phyloP scores from a whole-genome alignment of 23 tunicate genomes.

The Diplosoma virens region DNA sequence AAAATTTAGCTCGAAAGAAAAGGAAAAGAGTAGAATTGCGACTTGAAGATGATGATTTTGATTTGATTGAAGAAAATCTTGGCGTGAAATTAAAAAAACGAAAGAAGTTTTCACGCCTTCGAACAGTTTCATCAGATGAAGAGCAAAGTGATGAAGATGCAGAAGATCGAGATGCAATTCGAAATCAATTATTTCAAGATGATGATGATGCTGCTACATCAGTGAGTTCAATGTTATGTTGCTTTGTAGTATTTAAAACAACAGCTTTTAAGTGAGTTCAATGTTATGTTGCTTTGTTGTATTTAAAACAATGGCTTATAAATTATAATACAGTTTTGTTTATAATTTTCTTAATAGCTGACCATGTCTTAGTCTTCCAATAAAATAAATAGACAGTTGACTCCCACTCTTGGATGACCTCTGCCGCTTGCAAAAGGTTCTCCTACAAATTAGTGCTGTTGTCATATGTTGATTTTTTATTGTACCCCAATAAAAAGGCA shows the following conservation, averaged over 20 bases:
- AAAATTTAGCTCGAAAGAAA: conserved; percentile 26
- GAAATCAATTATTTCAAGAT: conserved; percentile 60
- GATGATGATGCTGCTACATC: conserved; percentile 47
- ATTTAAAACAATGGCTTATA: background rate
- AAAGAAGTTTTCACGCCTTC: conserved; percentile 77
- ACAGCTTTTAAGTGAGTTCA: background rate
- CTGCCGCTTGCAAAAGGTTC: too few species aligned
- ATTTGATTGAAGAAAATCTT: conserved; percentile 92
- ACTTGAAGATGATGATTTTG: conserved; percentile 95
- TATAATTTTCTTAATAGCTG: too few species aligned
- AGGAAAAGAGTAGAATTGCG: conserved; percentile 38
- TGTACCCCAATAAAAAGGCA: too few species aligned
- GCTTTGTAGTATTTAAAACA: background rate
- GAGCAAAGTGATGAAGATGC: conserved; percentile 72
- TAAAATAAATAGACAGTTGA: too few species aligned
- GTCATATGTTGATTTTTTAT: too few species aligned
- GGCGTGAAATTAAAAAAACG: conserved; percentile 82
- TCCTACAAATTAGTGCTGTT: too few species aligned
- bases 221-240: conserved; percentile 23
- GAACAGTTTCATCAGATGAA: conserved; percentile 74
- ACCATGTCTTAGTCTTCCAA: too few species aligned
- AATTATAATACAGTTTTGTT: background rate
- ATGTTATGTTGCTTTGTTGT: background rate
- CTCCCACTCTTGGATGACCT: too few species aligned
- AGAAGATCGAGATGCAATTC: conserved; percentile 52